phyloP scores from a whole-genome alignment of 30 jellyfish, hydroid and myxozoan genomes.

The Cassiopea xamachana region DNA sequence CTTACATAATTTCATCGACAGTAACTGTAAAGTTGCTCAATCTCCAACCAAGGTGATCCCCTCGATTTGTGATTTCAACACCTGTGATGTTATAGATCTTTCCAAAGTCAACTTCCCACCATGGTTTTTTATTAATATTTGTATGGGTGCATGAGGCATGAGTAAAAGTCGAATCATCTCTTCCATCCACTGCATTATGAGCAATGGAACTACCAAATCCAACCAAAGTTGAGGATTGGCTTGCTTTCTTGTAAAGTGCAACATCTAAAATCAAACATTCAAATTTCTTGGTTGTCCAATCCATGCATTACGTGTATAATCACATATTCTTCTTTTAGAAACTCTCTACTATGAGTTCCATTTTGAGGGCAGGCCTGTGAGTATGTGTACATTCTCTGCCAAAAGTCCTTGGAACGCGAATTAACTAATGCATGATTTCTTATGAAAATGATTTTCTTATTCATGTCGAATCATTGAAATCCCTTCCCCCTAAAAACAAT shows the following conservation, averaged over 20 bases:
- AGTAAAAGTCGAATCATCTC: not conserved
- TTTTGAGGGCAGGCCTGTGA: too few relatives aligned
- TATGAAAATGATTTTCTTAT: too few relatives aligned
- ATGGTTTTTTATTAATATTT: not conserved
- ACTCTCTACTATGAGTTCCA: too few relatives aligned
- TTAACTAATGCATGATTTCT: too few relatives aligned
- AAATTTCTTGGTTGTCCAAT: not conserved
- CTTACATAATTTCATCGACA: not conserved
- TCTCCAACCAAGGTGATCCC: not conserved
- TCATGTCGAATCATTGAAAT: too few relatives aligned
- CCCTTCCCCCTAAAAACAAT: too few relatives aligned
- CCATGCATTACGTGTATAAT: not conserved
- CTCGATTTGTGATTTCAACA: not conserved
- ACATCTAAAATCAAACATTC: too few relatives aligned
- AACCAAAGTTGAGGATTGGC: not conserved
- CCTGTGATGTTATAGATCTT: not conserved
- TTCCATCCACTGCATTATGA: not conserved
- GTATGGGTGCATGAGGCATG: not conserved
- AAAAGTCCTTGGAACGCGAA: too few relatives aligned
- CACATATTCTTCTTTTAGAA: too few relatives aligned
- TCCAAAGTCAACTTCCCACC: not conserved
- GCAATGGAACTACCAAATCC: not conserved
- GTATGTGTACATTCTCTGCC: too few relatives aligned
- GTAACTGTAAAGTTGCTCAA: not conserved
- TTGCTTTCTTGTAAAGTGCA: not conserved